Conservation (phyloP, 2,888 invertebrate species). For the Dichetophora obliterata region DNA sequence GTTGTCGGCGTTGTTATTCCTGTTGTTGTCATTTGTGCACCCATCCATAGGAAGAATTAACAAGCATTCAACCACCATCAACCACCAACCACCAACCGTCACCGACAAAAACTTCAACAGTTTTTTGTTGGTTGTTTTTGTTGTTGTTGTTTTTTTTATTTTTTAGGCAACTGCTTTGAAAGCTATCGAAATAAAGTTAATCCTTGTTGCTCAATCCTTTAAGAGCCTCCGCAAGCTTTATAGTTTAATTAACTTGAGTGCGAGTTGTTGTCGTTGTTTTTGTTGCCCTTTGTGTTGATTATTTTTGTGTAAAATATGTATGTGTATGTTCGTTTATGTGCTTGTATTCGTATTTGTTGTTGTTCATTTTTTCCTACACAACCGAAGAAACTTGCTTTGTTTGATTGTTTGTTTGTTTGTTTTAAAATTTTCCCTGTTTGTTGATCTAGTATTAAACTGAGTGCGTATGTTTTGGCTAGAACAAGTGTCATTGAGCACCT, state of each 20-base stretch:
- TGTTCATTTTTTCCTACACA: background rate
- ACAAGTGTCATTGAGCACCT: no score
- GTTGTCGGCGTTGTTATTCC: background rate
- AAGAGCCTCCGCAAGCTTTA: slow-evolving; percentile 48
- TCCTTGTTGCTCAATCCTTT: slow-evolving; percentile 48
- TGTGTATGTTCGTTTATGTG: background rate
- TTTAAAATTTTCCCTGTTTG: no score
- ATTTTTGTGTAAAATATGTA: background rate
- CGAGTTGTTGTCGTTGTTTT: slow-evolving; percentile 19
- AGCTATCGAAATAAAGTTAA: slow-evolving; percentile 42
- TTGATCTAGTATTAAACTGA: no score
- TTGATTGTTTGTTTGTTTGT: no score
- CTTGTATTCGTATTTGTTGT: background rate
- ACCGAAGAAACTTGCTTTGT: background rate
- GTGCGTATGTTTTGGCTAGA: no score
- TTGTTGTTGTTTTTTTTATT: background rate
- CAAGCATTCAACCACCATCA: no score
- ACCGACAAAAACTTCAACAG: no score
- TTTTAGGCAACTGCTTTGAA: background rate
- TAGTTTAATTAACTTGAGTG: slow-evolving; percentile 53
- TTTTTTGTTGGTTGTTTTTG: background rate
- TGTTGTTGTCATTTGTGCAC: background rate
- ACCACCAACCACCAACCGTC: no score
- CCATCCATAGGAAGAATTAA: no score
- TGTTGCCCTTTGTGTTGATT: background rate